Evolutionary conservation across 2,113 vertebrate species (phyloP).

Genomic region (Loxodonta africana): DNA sequence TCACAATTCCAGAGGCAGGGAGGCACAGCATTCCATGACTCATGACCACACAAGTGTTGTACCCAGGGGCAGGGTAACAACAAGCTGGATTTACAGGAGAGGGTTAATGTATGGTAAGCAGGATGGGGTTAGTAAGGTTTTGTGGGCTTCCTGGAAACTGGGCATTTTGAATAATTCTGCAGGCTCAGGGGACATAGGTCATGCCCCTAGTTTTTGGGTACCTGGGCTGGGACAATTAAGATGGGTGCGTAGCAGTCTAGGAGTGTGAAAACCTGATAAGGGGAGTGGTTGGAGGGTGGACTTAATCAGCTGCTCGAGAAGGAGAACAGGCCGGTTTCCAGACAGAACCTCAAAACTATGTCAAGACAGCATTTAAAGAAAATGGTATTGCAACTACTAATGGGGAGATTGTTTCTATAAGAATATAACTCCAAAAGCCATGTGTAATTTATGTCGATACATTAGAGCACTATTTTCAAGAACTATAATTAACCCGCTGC

Average conservation of each 20-base stretch:
- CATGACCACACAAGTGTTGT: not conserved
- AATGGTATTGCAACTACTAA: not conserved
- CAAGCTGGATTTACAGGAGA: not conserved
- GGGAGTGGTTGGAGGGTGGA: not conserved
- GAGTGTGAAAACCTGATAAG: not conserved
- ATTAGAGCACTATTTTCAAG: not conserved
- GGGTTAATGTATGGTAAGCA: not conserved
- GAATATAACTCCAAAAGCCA: not conserved
- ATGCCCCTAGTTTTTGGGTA: too few species aligned
- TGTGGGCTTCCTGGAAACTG: not conserved
- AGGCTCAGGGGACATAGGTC: not conserved
- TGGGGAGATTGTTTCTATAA: accelerated
- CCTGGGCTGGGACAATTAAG: too few species aligned
- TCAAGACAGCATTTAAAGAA: not conserved
- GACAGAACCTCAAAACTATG: not conserved
- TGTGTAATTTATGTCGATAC: not conserved
- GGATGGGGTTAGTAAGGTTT: not conserved
- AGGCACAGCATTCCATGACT: not conserved
- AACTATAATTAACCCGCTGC: not conserved
- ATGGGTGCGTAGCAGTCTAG: too few species aligned
- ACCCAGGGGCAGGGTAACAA: not conserved
- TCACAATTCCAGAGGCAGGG: not conserved
- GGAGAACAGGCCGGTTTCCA: not conserved
- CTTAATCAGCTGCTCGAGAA: not conserved
- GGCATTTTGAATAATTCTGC: not conserved